phyloP scores from a whole-genome alignment of 2,888 invertebrate genomes.

The Serripes groenlandicus region DNA sequence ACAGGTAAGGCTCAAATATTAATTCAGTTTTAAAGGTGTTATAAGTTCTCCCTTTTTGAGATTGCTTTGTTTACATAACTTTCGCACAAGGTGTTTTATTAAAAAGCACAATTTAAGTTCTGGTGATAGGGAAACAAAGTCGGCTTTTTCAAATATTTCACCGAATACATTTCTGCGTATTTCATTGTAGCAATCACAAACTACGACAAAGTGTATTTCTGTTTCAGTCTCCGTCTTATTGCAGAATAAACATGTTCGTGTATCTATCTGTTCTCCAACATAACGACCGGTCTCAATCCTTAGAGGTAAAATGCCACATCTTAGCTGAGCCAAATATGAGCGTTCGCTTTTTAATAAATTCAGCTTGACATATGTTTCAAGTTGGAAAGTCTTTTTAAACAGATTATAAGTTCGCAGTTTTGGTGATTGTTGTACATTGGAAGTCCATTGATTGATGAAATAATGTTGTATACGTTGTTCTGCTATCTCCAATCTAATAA shows the following conservation, averaged over 20 bases:
- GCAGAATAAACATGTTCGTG: conserved; percentile 36
- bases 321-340: conserved; percentile 25
- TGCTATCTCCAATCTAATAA: neutral
- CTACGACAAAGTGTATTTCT: conserved; percentile 21
- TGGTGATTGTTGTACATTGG: neutral
- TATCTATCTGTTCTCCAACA: conserved; percentile 21
- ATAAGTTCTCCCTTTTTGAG: too few species aligned
- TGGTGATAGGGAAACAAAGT: too few species aligned
- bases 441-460: neutral
- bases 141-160: too few species aligned
- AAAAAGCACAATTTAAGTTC: too few species aligned
- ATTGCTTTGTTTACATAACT: too few species aligned
- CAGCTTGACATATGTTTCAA: conserved; percentile 9
- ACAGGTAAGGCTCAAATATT: too few species aligned
- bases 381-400: conserved; percentile 7
- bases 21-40: too few species aligned
- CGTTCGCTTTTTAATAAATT: conserved; percentile 21
- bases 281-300: conserved; percentile 37
- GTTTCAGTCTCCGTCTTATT: conserved; percentile 10
- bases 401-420: conserved; percentile 31
- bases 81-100: too few species aligned
- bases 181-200: conserved; percentile 2
- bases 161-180: too few species aligned
- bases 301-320: conserved; percentile 38
- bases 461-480: neutral